These are phyloP conservation scores for Melitaea cinxia DNA, from an alignment of 1,140 invertebrate genomes.

Conservation along the genomic window DNA sequence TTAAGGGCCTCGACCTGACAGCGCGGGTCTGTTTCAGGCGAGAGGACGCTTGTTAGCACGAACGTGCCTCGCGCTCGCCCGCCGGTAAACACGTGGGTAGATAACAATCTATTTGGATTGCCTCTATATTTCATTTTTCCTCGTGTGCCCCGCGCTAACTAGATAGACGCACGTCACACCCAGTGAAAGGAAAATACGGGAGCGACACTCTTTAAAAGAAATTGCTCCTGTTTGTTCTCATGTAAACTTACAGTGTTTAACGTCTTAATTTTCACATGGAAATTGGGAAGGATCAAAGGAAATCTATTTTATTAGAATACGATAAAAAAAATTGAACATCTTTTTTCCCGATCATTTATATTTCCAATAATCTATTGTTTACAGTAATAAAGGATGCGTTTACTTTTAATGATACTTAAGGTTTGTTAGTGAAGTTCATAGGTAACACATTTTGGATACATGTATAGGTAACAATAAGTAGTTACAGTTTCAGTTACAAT, in stretches of 20 bases:
- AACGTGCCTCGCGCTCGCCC: slow-evolving; percentile 69
- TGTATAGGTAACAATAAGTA: too few relatives aligned
- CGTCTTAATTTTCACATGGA: slow-evolving; percentile 26
- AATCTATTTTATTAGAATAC: slow-evolving; percentile 1
- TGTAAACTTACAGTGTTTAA: slow-evolving; percentile 34
- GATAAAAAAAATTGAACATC: not conserved
- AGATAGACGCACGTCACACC: slow-evolving; percentile 64
- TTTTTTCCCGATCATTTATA: not conserved
- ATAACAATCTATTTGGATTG: slow-evolving; percentile 83
- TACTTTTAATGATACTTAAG: too few relatives aligned
- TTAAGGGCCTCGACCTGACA: slow-evolving; percentile 62
- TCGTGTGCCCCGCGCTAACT: slow-evolving; percentile 74
- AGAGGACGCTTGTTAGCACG: slow-evolving; percentile 73
- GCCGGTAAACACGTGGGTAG: slow-evolving; percentile 81
- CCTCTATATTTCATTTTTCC: slow-evolving; percentile 82
- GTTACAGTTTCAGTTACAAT: too few relatives aligned
- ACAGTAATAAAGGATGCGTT: too few relatives aligned
- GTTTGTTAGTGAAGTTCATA: too few relatives aligned
- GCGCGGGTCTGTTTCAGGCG: slow-evolving; percentile 52
- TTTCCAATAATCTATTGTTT: too few relatives aligned
- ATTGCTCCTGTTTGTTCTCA: slow-evolving; percentile 37
- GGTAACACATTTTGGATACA: too few relatives aligned
- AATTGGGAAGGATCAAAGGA: slow-evolving; percentile 17
- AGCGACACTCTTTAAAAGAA: slow-evolving; percentile 50
- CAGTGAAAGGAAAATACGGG: slow-evolving; percentile 74